Evolutionary conservation across 64 coral and sea anemone species (phyloP).

Genomic region (Orbicella faveolata): DNA sequence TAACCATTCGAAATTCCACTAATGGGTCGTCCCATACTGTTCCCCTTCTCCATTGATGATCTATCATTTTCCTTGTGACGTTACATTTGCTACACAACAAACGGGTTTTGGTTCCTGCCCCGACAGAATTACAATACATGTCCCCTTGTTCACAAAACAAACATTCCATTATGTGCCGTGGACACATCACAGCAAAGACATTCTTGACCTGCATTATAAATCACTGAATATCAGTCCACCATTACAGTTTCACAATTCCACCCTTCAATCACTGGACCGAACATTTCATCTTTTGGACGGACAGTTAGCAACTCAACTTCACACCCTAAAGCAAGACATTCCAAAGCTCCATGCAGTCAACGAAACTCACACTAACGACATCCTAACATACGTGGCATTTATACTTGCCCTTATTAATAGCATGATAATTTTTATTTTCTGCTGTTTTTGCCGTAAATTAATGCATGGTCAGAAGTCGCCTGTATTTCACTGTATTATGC

Average conservation of each 20-base stretch:
- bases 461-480: no score
- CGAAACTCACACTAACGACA: not conserved
- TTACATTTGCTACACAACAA: not conserved
- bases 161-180: slow-evolving; percentile 11
- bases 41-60: not conserved
- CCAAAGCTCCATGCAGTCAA: not conserved
- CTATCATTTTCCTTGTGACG: slow-evolving; percentile 25
- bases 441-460: no score
- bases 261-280: not conserved
- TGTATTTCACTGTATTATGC: no score
- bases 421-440: no score
- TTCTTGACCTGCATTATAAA: slow-evolving; percentile 14
- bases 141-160: not conserved
- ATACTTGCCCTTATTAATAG: no score
- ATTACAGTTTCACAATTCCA: not conserved
- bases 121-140: not conserved
- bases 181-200: not conserved
- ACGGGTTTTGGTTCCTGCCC: not conserved
- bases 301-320: not conserved
- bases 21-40: not conserved
- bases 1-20: not conserved
- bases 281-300: not conserved
- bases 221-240: slow-evolving; percentile 26
- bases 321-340: not conserved
- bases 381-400: no score